Evolutionary conservation across 2,113 vertebrate species (phyloP).

Genomic region (Anarhynchus alexandrinus): DNA sequence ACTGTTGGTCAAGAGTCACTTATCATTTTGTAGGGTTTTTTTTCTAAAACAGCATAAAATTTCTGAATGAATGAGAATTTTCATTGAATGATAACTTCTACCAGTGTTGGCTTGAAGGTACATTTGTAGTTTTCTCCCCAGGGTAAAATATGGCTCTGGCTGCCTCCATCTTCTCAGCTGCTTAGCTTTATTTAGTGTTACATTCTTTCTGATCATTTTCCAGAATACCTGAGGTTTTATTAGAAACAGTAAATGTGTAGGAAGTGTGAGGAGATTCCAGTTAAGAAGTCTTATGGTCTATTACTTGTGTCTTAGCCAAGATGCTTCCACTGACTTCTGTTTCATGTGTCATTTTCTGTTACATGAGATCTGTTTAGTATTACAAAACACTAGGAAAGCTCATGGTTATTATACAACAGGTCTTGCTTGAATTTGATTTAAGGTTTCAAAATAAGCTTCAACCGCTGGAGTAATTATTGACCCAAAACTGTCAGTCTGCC

Average conservation of each 20-base stretch:
- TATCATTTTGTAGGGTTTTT: not conserved
- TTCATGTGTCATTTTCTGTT: not conserved
- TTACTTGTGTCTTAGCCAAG: not conserved
- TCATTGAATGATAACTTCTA: conserved; percentile 29
- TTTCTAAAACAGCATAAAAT: not conserved
- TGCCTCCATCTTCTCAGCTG: conserved; percentile 23
- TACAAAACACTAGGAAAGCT: not conserved
- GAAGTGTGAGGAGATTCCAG: not conserved
- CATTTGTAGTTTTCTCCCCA: not conserved
- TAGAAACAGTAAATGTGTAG: not conserved
- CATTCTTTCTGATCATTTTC: not conserved
- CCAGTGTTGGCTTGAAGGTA: conserved; percentile 22
- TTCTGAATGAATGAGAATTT: conserved; percentile 37
- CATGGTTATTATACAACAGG: not conserved
- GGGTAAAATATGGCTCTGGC: not conserved
- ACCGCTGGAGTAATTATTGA: not conserved
- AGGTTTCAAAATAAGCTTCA: conserved; percentile 17
- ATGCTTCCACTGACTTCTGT: not conserved
- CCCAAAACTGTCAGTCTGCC: not conserved
- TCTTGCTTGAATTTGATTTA: not conserved
- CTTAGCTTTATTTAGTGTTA: conserved; percentile 20
- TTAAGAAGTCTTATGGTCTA: not conserved
- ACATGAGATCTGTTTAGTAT: not conserved
- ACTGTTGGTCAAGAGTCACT: conserved; percentile 25
- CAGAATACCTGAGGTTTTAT: not conserved